Conservation (phyloP, 1,140 invertebrate genomes). For the Leguminivora glycinivorella region DNA sequence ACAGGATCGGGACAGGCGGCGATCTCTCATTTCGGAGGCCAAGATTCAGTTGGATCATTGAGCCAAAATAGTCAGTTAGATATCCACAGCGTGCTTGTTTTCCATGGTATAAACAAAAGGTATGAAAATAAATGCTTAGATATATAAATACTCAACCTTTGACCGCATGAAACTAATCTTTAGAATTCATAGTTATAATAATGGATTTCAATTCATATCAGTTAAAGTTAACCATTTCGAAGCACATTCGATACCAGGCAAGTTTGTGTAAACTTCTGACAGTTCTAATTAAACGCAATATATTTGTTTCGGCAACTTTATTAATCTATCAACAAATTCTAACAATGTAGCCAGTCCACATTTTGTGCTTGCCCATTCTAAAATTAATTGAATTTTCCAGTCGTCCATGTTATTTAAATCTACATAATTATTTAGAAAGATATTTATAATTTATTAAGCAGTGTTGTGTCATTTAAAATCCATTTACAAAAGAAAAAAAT, state of each 20-base stretch:
- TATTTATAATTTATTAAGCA: not conserved
- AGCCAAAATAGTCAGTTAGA: too few species aligned
- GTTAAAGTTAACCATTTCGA: not conserved
- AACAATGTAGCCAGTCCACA: not conserved
- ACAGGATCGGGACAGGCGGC: too few species aligned
- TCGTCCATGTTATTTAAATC: not conserved
- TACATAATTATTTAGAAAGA: not conserved
- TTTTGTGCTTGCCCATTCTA: not conserved
- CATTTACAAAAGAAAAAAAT: too few species aligned
- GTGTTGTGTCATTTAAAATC: too few species aligned
- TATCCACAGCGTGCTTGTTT: too few species aligned
- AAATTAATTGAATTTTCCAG: not conserved
- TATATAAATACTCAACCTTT: not conserved
- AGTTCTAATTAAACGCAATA: constrained; percentile 8
- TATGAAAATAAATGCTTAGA: too few species aligned
- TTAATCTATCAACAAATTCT: not conserved
- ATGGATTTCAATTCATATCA: not conserved
- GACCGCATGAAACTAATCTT: not conserved
- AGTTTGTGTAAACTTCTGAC: constrained; percentile 12
- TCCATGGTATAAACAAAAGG: too few species aligned
- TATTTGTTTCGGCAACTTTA: constrained; percentile 10
- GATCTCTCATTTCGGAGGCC: too few species aligned
- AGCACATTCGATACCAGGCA: not conserved
- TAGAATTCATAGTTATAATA: not conserved
- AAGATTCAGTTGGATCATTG: too few species aligned